Percentiles rank a stretch among this genome's conserved stretches.
Conservation (phyloP, 1,140 invertebrate genomes). For the Oncopodura yosiiana region DNA sequence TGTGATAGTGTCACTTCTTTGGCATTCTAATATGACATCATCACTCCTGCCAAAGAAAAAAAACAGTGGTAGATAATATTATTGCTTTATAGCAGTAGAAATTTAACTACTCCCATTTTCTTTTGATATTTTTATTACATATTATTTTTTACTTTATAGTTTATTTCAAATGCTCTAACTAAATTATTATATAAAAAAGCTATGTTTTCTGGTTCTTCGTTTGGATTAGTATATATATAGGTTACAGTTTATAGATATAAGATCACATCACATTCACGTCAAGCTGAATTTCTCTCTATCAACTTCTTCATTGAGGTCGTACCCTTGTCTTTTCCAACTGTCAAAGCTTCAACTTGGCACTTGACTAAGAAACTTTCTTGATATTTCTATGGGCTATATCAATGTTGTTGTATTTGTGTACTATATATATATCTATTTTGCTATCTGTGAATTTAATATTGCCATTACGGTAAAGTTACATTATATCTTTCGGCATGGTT, state of each 20-base stretch:
- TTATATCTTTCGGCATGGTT: no score
- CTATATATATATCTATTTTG: constrained; percentile 6
- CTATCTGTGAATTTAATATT: constrained; percentile 12
- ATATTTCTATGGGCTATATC: background rate
- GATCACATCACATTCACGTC: constrained; percentile 14
- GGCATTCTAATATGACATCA: no score
- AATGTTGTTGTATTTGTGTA: background rate
- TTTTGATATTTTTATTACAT: background rate
- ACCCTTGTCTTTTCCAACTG: constrained; percentile 16
- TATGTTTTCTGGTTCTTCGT: constrained; percentile 6
- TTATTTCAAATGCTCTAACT: background rate
- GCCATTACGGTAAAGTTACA: no score
- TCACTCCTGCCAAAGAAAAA: no score
- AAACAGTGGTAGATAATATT: background rate
- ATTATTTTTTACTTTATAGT: background rate
- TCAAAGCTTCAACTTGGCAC: constrained; percentile 16
- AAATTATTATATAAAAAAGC: constrained; percentile 1
- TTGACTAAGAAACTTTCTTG: background rate
- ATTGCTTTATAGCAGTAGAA: constrained; percentile 3
- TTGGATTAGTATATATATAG: constrained; percentile 2
- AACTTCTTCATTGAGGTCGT: constrained; percentile 12
- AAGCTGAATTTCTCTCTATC: constrained; percentile 8
- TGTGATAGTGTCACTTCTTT: background rate
- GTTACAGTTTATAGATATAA: no score
- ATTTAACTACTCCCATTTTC: background rate